These are phyloP conservation scores for Chlamydotis undulata DNA, from an alignment of 2,113 vertebrate species.

Conservation along the genomic window DNA sequence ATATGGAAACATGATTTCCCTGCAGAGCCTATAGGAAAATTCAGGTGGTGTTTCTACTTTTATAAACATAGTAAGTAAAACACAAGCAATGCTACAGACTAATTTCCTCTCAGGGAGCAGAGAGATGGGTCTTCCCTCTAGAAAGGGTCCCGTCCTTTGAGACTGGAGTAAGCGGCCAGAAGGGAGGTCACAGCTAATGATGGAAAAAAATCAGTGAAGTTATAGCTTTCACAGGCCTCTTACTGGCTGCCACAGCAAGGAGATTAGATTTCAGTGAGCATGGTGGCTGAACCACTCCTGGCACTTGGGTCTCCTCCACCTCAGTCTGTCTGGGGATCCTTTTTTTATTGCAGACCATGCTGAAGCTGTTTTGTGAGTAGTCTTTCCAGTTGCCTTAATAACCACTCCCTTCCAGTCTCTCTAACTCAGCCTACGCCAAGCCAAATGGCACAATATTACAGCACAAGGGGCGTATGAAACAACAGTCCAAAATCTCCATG, in stretches of 20 bases:
- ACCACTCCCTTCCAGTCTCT: neutral
- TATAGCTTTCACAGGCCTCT: slow-evolving; percentile 35
- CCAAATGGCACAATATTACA: neutral
- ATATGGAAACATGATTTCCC: slow-evolving; percentile 48
- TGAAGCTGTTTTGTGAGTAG: neutral
- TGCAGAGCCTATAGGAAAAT: neutral
- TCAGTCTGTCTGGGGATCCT: neutral
- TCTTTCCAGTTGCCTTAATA: slow-evolving; percentile 4
- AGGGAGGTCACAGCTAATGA: slow-evolving; percentile 13
- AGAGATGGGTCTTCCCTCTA: neutral
- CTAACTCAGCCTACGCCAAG: neutral
- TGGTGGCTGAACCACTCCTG: slow-evolving; percentile 16
- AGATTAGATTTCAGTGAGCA: slow-evolving; percentile 22
- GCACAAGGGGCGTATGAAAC: neutral
- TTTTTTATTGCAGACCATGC: slow-evolving; percentile 8
- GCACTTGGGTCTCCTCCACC: neutral
- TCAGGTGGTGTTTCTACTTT: slow-evolving; percentile 16
- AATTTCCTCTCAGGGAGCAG: slow-evolving; percentile 21
- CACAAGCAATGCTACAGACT: neutral
- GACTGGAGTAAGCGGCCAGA: neutral
- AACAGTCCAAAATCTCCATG: neutral
- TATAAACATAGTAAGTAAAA: slow-evolving; percentile 5
- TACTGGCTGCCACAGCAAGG: neutral
- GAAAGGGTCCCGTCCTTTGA: slow-evolving; percentile 5
- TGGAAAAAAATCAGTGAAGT: slow-evolving; percentile 45